Evolutionary conservation across 2,113 vertebrate genomes (phyloP), one percentile per base, ranked within the genome.

Genomic region (Desmodus rotundus): DNA sequence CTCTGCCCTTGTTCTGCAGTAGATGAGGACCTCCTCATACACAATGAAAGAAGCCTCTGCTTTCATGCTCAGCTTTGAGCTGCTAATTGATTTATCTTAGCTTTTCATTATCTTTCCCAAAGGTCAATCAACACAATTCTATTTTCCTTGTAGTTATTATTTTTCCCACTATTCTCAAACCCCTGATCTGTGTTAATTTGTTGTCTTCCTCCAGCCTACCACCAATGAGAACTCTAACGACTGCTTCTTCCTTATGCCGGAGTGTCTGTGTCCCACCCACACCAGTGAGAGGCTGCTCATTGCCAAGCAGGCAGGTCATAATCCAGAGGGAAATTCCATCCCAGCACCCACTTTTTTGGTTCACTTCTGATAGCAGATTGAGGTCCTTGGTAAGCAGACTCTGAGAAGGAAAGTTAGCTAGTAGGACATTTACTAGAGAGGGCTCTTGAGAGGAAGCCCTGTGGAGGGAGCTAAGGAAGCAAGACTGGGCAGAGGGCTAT

Each of bases 201-300:
- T 43, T 54, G 41, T 11, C 3, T 77, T 70, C 56, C 26, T 74
- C 47, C 1, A 36, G n/a, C 20, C 17, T 5, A 28, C 61, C 67
- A 19, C 11, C 52, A n/a, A 11, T 12, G 26, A n/a, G 9, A 26
- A 10, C 26, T 45, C 15, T 56, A 10, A 33, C 20, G 26, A 7
- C 7, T 10, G 26, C 36, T 3, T 36, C 1, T 3, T 33, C 24
- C 45, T 41, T 33, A 3, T 28, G 20, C 50, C 7, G 0, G 28
- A 19, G 12, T 36, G 2, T 47, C 41, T 83, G 38, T 72, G 26
- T 1, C 8, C 22, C 11, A 20, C 19, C 52, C 33, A 2, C 17
- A 36, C 22, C 28, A 56, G 38, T 33, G 52, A 58, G 16, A 0
- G 7, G 26, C 4, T 17, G 28, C 31, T 33, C 38, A 8, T 15